A percentile compares a stretch with the other conserved stretches of the same genome.
phyloP scores from a whole-genome alignment of 2,113 vertebrate genomes.

The Anguilla rostrata region DNA sequence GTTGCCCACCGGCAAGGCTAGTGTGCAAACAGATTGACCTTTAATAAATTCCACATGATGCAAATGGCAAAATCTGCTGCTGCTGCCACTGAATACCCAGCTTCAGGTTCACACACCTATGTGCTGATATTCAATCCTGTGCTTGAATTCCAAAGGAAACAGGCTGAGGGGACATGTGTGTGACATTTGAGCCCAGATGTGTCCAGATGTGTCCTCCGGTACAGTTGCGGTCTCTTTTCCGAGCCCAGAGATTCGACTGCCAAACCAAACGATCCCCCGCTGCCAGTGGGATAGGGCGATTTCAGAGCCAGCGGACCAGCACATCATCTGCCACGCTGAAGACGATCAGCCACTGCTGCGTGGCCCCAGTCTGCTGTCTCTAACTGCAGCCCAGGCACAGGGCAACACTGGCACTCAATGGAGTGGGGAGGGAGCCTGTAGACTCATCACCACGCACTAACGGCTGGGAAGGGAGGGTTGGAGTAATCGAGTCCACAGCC shows the following conservation, averaged over 20 bases:
- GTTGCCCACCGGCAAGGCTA: slow-evolving; percentile 37
- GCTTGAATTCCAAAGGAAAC: slow-evolving; percentile 50
- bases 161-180: slow-evolving; percentile 30
- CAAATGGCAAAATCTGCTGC: slow-evolving; percentile 33
- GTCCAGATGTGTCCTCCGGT: slow-evolving; percentile 43
- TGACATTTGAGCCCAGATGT: slow-evolving; percentile 50
- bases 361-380: neutral
- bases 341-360: neutral
- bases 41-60: slow-evolving; percentile 39
- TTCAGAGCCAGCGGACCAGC: neutral
- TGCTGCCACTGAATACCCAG: neutral
- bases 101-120: slow-evolving; percentile 6
- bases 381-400: neutral
- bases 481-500: neutral
- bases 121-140: neutral
- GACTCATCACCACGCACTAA: neutral
- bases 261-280: neutral
- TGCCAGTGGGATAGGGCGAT: neutral
- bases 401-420: too few relatives aligned
- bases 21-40: slow-evolving; percentile 32
- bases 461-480: neutral
- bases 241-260: slow-evolving; percentile 42
- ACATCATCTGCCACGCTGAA: neutral
- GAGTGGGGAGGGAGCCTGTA: neutral
- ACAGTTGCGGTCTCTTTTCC: slow-evolving; percentile 43